Evolutionary conservation across 2,113 vertebrate species (phyloP), one percentile per base, ranked within the genome.

Genomic region (Amphiprion ocellaris): DNA sequence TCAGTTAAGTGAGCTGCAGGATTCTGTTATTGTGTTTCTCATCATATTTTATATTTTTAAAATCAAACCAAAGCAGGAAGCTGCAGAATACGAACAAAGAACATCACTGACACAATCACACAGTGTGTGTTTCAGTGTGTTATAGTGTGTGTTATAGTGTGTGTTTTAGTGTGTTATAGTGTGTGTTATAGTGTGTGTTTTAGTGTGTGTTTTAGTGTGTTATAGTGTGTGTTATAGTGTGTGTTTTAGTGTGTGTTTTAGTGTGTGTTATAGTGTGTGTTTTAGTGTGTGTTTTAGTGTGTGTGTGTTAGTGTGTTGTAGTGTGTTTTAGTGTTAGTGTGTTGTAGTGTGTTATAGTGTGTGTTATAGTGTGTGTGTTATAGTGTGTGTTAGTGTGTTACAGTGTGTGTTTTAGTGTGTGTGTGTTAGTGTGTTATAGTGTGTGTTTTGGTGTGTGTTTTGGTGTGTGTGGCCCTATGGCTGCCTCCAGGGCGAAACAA

Each of bases 401-500:
- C 1, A 26, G 26, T 26, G 26, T 26, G 26, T 26, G 74, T 49
- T 54, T 64, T 56, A 26, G 3, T 26, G 26, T 26, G 75, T 62
- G 39, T 56, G 50, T 69, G 37, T 47, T 26, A 69, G 64, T 74
- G 69, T 60, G 46, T 62, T 56, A 49, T 61, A 16, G 56, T 53
- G 67, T 72, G 49, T 68, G 74, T 67, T 16, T 53, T 26, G 46
- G 30, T 60, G 28, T 53, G 46, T 47, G 23, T 53, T 52, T 74
- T 56, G 68, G 46, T 58, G 69, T 56, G 44, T 79, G 82, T 52
- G 54, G 49, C 82, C 90, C 89, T 72, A 69, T 89, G 75, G 92
- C 83, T 0, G 58, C 89, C 92, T 92, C 83, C 82, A 83, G 90
- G 91, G 92, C 92, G 69, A 30, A 89, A 86, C 72, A 76, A 84